Evolutionary conservation across 2,797 vertebrate species (phyloP), one percentile per base, ranked within the genome.

Genomic region (Hafferia zeledoni): DNA sequence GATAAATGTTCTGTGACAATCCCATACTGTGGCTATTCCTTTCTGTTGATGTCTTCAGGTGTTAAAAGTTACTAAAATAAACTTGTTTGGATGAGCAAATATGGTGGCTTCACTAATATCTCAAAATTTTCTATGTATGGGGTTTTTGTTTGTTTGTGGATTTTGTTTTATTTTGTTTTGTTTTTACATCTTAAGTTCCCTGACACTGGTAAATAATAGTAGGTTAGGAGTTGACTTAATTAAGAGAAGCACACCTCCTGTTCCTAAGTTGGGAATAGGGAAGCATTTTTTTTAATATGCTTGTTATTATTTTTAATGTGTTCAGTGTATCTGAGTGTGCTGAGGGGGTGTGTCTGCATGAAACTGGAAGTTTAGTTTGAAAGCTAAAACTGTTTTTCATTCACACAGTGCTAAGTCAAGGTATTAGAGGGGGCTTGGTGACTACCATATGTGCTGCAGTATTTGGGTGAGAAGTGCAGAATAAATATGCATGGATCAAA

Each of bases 231-330:
- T 23, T 82, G 70, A 46, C 24, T n/a, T 64, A 87, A 67, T 93
- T 89, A 88, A 77, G 33, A 46, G n/a, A 52, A 88, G 37, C 72
- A 82, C 91, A 94, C 95, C 77, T 96, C 72, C 79, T 86, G 41
- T 53, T 78, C 44, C 55, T 81, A 68, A 30, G 31, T 56, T 95
- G 83, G 47, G 41, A 68, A 56, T 27, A 28, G 67, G 52, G 37
- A 72, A 84, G 41, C 12, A 5, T 10, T 13, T 78, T 89, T 25
- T 90, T 75, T 71, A 82, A 76, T 31, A 25, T 23, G 43, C 69
- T 87, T 41, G 13, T 91, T 92, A 76, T 33, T 77, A 33, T 79
- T 90, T 88, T 67, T 56, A 50, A 67, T 4, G 56, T 3, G 2
- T 57, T 52, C 25, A 2, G 14, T 47, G 5, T 57, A 37, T 27